Conservation (phyloP, 2,113 vertebrate species). For the Aptenodytes forsteri region DNA sequence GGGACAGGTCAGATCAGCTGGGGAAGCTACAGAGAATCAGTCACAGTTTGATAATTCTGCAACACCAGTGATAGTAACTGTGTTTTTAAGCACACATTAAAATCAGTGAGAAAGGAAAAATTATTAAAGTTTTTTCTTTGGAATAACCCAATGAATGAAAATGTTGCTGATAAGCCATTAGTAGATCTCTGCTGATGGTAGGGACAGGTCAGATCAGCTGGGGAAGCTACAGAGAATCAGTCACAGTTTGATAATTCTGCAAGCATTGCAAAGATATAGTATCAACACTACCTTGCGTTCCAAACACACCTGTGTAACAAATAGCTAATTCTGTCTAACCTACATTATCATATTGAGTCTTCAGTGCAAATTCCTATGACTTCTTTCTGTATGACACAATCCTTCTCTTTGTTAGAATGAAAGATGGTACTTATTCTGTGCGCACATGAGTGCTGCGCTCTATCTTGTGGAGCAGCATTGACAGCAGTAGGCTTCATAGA, state of each 20-base stretch:
- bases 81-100: not conserved
- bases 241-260: not conserved
- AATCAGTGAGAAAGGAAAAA: not conserved
- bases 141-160: not conserved
- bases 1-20: not conserved
- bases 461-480: accelerated
- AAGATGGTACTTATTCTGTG: not conserved
- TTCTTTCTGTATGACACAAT: not conserved
- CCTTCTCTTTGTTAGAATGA: not conserved
- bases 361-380: not conserved
- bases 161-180: not conserved
- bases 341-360: not conserved
- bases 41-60: not conserved
- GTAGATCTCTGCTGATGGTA: not conserved
- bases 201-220: not conserved
- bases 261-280: not conserved
- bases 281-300: not conserved
- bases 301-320: not conserved
- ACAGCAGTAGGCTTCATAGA: not conserved
- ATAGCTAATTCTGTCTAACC: not conserved
- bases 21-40: not conserved
- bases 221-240: not conserved
- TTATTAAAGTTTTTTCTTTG: not conserved
- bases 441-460: accelerated
- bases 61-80: too few species aligned